Evolutionary conservation across 2,797 vertebrate species (phyloP), one percentile per base, ranked within the genome.

Genomic region (Lepus oiostolus): DNA sequence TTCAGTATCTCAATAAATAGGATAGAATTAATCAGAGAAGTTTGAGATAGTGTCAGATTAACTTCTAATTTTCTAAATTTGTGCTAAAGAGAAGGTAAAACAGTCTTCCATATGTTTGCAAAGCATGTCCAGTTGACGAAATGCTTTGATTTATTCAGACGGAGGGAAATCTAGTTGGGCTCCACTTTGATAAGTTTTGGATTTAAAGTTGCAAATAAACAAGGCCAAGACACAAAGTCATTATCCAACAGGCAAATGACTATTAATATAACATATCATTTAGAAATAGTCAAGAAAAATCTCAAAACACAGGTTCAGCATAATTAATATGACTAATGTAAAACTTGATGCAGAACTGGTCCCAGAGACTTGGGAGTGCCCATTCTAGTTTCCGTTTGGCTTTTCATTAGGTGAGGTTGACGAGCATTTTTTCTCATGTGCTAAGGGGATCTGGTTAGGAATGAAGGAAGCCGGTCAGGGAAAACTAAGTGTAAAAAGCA

Each of bases 61-160:
- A 91, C 19, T 88, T 71, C 13, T 35, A 35, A 35, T 80, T 76
- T 54, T 84, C 47, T 79, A 79, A 67, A 80, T 85, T 85, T 26
- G 52, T 77, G 10, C 81, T 12, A 16, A 58, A 90, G 90, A 74
- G 52, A 83, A 84, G 63, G 62, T n/a, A 54, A 63, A 80, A 54
- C 17, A 74, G 3, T 22, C 38, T 71, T 67, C 7, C 0, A 0
- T 63, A 72, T 65, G 12, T 54, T 24, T 21, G 28, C 21, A 80
- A 79, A 21, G 0, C 22, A 83, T 60, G 28, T 5, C 13, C 38
- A 32, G 42, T 14, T 76, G 26, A 62, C 32, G 52, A 68, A 72
- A 76, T 38, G 71, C 13, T 68, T 83, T 94, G 60, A 35, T 71
- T 87, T 86, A 63, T 84, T 4, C n/a, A 65, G 12, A 65, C 4